These are phyloP conservation scores for Hemaris fuciformis DNA, from an alignment of 2,888 invertebrate species.

Conservation along the genomic window DNA sequence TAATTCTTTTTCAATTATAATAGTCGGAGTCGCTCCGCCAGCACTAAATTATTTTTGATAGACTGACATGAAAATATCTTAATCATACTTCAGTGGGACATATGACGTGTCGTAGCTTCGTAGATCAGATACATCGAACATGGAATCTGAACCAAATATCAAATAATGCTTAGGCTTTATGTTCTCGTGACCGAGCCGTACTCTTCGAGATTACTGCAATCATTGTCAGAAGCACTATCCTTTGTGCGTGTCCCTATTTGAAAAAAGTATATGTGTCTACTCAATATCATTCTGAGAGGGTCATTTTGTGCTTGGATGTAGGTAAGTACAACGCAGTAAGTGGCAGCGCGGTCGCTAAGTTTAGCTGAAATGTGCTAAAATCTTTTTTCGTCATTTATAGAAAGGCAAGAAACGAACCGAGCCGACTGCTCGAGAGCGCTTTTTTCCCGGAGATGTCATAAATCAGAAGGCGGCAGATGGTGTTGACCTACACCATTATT, in stretches of 20 bases:
- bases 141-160: constrained; percentile 12
- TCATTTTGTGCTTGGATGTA: constrained; percentile 8
- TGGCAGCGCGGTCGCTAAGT: constrained; percentile 29
- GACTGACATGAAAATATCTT: not conserved
- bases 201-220: constrained; percentile 14
- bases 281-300: constrained; percentile 4
- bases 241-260: constrained; percentile 12
- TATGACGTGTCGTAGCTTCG: not conserved
- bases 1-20: constrained; percentile 1
- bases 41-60: not conserved
- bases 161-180: constrained; percentile 15
- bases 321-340: constrained; percentile 16
- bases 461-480: constrained; percentile 74
- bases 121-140: not conserved
- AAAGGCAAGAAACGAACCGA: constrained; percentile 54
- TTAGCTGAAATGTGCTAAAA: constrained; percentile 53
- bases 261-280: constrained; percentile 13
- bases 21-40: not conserved
- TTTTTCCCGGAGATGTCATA: constrained; percentile 70
- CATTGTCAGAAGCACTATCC: constrained; percentile 14
- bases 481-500: constrained; percentile 75
- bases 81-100: not conserved
- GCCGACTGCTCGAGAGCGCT: constrained; percentile 46
- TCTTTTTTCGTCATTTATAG: constrained; percentile 61
- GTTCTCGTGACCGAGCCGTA: constrained; percentile 11